Evolutionary conservation across 2,113 vertebrate species (phyloP).

Genomic region (Saccopteryx leptura): DNA sequence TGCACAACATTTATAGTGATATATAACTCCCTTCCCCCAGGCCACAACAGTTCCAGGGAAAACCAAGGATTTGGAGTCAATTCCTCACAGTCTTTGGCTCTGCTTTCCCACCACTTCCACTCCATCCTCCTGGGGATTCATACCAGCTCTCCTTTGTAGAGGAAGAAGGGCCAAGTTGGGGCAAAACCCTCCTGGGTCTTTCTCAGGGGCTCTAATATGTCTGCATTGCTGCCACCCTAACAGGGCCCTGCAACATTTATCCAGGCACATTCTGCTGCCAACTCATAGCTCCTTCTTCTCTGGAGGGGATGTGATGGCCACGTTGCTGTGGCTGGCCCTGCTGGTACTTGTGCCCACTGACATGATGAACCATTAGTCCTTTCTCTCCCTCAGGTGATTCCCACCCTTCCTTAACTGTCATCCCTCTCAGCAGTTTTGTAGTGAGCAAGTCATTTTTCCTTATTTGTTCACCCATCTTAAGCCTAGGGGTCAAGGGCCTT

Average conservation of each 20-base stretch:
- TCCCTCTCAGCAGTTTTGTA: neutral
- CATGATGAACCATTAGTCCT: fast-evolving
- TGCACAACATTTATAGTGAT: neutral
- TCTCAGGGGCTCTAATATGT: neutral
- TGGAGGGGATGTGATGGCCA: fast-evolving
- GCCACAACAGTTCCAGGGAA: neutral
- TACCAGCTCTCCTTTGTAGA: neutral
- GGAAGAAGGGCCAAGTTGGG: neutral
- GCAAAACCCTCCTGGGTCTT: neutral
- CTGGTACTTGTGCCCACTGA: too few species aligned
- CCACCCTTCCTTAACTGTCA: neutral
- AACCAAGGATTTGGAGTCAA: neutral
- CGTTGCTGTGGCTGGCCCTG: too few species aligned
- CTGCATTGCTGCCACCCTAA: neutral
- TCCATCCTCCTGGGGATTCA: neutral
- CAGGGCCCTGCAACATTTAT: neutral
- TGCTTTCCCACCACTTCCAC: neutral
- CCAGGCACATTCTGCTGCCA: fast-evolving
- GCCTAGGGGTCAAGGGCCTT: neutral
- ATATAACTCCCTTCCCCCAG: neutral
- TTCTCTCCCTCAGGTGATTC: too few species aligned
- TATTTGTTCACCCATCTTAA: neutral
- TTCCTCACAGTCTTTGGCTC: neutral
- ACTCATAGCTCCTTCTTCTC: neutral
- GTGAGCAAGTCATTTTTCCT: neutral